Percentiles rank a stretch among this genome's conserved stretches.
phyloP scores from a whole-genome alignment of 1,140 invertebrate species.

The Mamestra configurata region DNA sequence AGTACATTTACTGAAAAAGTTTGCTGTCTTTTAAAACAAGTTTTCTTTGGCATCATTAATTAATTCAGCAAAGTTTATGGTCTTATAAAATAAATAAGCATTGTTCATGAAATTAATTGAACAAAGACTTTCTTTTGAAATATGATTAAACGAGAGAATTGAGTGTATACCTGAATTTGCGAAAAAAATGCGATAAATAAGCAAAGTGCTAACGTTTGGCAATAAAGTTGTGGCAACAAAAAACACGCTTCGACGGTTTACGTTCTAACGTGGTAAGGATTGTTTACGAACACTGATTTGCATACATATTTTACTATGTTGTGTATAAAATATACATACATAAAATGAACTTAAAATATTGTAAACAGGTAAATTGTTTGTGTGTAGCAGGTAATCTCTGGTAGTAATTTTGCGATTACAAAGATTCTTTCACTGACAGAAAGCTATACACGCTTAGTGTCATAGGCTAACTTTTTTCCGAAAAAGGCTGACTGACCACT shows the following conservation, averaged over 20 bases:
- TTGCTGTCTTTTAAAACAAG: background rate
- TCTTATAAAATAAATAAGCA: background rate
- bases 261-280: background rate
- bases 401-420: too few relatives aligned
- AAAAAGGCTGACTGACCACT: too few relatives aligned
- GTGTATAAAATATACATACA: background rate
- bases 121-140: background rate
- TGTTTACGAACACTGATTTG: conserved; percentile 18
- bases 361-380: too few relatives aligned
- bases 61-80: background rate
- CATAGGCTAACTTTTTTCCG: too few relatives aligned
- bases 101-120: background rate
- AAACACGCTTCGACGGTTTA: conserved; percentile 24
- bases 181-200: too few relatives aligned
- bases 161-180: background rate
- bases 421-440: too few relatives aligned
- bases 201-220: conserved; percentile 23
- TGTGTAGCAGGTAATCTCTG: too few relatives aligned
- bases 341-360: background rate
- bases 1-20: background rate
- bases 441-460: too few relatives aligned
- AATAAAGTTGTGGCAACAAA: background rate
- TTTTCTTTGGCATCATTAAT: background rate
- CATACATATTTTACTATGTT: background rate
- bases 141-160: background rate